Percentiles rank a stretch among this genome's conserved stretches.
Evolutionary conservation across 2,888 invertebrate species (phyloP).

Genomic region (Synergus japonicus): DNA sequence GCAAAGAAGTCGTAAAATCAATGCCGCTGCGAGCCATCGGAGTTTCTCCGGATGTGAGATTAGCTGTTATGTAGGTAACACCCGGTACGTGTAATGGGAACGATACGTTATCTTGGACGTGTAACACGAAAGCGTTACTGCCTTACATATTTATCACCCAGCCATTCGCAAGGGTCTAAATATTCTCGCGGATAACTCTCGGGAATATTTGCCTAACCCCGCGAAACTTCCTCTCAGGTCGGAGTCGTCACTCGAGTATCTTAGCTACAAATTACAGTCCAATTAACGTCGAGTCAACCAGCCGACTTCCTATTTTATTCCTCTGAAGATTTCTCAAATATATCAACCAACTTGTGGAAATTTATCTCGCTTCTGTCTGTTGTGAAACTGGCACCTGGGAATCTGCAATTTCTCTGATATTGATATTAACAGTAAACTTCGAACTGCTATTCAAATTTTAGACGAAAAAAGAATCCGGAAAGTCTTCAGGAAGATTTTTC

Average conservation of each 20-base stretch:
- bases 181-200: conserved; percentile 28
- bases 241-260: neutral
- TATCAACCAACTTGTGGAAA: neutral
- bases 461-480: too few relatives aligned
- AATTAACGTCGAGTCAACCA: conserved; percentile 8
- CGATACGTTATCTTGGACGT: conserved; percentile 66
- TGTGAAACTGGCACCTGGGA: too few relatives aligned
- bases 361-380: neutral
- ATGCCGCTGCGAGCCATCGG: conserved; percentile 23
- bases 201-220: conserved; percentile 3
- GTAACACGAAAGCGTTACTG: conserved; percentile 60
- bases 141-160: conserved; percentile 36
- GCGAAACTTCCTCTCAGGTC: neutral
- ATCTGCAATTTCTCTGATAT: too few relatives aligned
- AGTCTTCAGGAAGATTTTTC: too few relatives aligned
- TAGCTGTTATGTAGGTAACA: conserved; percentile 29
- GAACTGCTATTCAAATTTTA: too few relatives aligned
- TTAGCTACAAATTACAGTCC: conserved; percentile 29
- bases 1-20: conserved; percentile 41
- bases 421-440: too few relatives aligned
- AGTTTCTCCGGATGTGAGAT: conserved; percentile 42
- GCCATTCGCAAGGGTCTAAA: conserved; percentile 15
- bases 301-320: neutral
- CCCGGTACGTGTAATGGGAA: conserved; percentile 61
- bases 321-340: neutral